Percentiles rank a stretch among this genome's conserved stretches.
phyloP scores from a whole-genome alignment of 1,140 invertebrate species.

The Formica selysi region DNA sequence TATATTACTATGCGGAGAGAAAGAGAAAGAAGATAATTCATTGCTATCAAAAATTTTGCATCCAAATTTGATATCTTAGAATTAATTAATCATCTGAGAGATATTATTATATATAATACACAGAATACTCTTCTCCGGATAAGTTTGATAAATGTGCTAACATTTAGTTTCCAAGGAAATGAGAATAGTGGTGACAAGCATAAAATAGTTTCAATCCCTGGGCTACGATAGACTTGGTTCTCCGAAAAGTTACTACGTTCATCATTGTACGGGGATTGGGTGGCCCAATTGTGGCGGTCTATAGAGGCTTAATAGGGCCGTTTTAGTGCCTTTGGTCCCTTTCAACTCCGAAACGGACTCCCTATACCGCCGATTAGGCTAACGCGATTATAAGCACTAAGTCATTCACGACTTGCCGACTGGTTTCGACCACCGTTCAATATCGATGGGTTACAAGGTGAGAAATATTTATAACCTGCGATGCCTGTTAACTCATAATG shows the following conservation, averaged over 20 bases:
- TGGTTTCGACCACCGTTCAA: conserved; percentile 62
- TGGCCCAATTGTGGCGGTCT: conserved; percentile 64
- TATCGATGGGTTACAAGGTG: conserved; percentile 65
- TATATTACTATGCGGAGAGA: neutral
- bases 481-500: conserved; percentile 74
- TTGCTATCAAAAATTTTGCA: neutral
- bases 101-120: neutral
- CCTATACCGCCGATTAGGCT: conserved; percentile 79
- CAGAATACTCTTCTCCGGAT: neutral
- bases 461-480: conserved; percentile 64
- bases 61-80: neutral
- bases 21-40: neutral
- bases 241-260: conserved; percentile 64
- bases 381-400: conserved; percentile 82
- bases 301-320: conserved; percentile 77
- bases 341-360: conserved; percentile 73
- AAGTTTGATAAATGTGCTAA: conserved; percentile 24
- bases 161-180: conserved; percentile 32
- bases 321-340: conserved; percentile 77
- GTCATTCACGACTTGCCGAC: conserved; percentile 75
- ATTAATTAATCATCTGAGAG: conserved; percentile 16
- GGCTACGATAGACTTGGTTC: conserved; percentile 52
- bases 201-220: conserved; percentile 67
- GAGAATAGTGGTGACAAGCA: conserved; percentile 40
- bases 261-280: conserved; percentile 69